These are phyloP conservation scores for Drosophila buzzatii DNA, from an alignment of 2,888 invertebrate species.

Conservation along the genomic window DNA sequence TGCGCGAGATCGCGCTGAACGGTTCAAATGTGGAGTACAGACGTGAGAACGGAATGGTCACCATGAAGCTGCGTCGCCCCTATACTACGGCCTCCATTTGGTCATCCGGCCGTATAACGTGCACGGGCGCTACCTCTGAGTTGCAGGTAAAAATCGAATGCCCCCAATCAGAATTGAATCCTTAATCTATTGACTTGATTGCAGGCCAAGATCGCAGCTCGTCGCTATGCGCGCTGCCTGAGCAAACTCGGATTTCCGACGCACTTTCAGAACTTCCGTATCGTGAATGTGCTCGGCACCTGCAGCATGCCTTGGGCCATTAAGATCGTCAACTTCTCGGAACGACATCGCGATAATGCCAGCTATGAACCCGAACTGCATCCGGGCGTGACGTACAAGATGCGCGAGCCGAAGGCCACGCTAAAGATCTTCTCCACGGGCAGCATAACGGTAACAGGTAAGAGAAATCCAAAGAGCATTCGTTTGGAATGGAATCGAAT, in stretches of 20 bases:
- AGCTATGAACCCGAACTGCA: constrained; percentile 99
- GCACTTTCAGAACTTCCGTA: constrained; percentile 95
- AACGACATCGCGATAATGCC: constrained; percentile 92
- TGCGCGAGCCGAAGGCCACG: constrained; percentile 96
- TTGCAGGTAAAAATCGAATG: constrained; percentile 1
- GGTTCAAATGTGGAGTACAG: constrained; percentile 98
- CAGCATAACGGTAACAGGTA: constrained; percentile 92
- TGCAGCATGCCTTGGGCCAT: constrained; percentile 99
- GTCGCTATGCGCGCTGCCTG: constrained; percentile 86
- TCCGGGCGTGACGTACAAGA: constrained; percentile 97
- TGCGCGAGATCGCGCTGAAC: constrained; percentile 96
- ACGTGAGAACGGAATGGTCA: constrained; percentile 98
- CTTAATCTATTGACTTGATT: background rate
- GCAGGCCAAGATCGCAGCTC: constrained; percentile 88
- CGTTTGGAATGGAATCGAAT: too few species aligned
- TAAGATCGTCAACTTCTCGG: constrained; percentile 96
- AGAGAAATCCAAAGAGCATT: too few species aligned
- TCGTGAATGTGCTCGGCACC: constrained; percentile 99
- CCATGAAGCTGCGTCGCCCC: constrained; percentile 98
- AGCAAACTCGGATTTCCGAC: constrained; percentile 97
- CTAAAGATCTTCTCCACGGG: constrained; percentile 99
- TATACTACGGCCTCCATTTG: constrained; percentile 98
- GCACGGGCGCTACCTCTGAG: constrained; percentile 73
- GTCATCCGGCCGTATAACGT: constrained; percentile 97
- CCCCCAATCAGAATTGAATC: background rate